Evolutionary conservation across 2,797 vertebrate species (phyloP).

Genomic region (Mastacembelus armatus): DNA sequence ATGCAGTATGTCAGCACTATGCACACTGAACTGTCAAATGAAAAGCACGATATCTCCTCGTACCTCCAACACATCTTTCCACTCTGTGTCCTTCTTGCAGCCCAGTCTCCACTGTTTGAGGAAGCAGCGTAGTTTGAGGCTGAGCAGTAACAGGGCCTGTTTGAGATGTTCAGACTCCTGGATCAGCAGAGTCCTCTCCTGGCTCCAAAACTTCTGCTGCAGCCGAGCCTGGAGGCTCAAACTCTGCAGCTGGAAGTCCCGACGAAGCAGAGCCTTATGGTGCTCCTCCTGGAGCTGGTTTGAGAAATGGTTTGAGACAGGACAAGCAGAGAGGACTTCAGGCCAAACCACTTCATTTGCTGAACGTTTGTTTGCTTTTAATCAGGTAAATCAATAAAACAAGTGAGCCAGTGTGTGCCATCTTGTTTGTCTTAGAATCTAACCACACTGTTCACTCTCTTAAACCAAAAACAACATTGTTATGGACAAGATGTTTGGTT

Average conservation of each 20-base stretch:
- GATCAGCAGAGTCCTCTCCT: slow-evolving; percentile 93
- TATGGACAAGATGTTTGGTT: too few species aligned
- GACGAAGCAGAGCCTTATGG: slow-evolving; percentile 91
- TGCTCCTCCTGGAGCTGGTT: slow-evolving; percentile 93
- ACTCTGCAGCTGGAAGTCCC: slow-evolving; percentile 97
- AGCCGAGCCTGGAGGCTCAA: slow-evolving; percentile 92
- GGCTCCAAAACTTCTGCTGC: slow-evolving; percentile 96
- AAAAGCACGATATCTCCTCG: background rate
- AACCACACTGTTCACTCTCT: background rate
- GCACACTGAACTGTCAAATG: background rate
- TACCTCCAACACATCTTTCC: slow-evolving; percentile 94
- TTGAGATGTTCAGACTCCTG: slow-evolving; percentile 97
- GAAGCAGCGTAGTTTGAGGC: slow-evolving; percentile 97
- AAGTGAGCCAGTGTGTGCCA: background rate
- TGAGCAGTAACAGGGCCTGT: slow-evolving; percentile 93
- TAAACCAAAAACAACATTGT: too few species aligned
- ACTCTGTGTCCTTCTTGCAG: slow-evolving; percentile 88
- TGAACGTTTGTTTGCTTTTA: background rate
- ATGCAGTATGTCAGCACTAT: background rate
- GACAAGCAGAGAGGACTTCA: background rate
- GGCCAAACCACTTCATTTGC: background rate
- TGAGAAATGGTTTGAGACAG: background rate
- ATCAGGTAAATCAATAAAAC: background rate
- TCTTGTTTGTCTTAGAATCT: background rate
- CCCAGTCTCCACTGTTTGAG: slow-evolving; percentile 96